Evolutionary conservation across 2,888 invertebrate genomes (phyloP), one percentile per base, ranked within the genome.

Genomic region (Limnephilus auricula): DNA sequence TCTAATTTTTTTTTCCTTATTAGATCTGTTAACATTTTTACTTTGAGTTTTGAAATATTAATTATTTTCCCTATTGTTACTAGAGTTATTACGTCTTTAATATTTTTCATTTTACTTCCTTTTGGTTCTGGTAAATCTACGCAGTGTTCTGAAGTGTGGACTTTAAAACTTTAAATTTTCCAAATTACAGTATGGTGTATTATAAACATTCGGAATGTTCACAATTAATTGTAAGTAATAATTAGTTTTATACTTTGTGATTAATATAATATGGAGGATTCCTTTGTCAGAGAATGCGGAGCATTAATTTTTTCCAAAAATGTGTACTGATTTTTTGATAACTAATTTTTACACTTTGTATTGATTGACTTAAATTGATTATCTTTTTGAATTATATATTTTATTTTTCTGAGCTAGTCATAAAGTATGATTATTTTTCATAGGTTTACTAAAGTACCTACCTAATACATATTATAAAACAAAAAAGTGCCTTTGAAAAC

Each of bases 321-420:
- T 85, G 34, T 82, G 40, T 37, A 85, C 40, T 85, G 30, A n/a
- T 85, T 85, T 85, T 85, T 37, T 84, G 37, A 84, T 37, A 37
- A 34, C n/a, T n/a, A 84, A 84, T 40, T n/a, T 84, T 85, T 85
- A 37, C 85, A 40, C n/a, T 15, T 30, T 40, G 40, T 37, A 85
- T 15, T 85, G 65, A 65, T 65, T 65, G 65, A 65, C 25, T 65
- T 25, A 65, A 65, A 65, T 65, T 65, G 25, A 65, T 65, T 9
- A 65, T n/a, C n/a, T 65, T 65, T 65, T 65, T 65, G 25, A 65
- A n/a, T 65, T 25, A n/a, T 65, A n/a, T 40, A 84, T n/a, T 83
- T 86, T 86, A 65, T 86, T 87, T 45, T 31, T 65, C 78, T 65
- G 34, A 65, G 32, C 87, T 87, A 87, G 87, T 87, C 87, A 87